These are phyloP conservation scores for Rhinogobius similis DNA, from an alignment of 2,113 vertebrate genomes.

Conservation along the genomic window DNA sequence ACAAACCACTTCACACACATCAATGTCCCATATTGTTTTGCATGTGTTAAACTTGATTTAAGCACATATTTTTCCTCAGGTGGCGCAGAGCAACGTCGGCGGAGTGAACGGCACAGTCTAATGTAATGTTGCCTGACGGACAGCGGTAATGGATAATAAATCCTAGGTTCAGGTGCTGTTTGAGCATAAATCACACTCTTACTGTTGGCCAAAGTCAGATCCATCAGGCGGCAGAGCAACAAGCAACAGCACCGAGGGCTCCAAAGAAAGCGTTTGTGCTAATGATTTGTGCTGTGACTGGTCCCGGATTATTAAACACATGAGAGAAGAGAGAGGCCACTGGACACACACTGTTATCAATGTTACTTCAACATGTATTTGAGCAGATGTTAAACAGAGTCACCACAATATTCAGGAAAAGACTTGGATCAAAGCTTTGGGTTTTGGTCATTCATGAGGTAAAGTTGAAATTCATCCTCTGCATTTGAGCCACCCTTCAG, in stretches of 20 bases:
- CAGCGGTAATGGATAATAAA: conserved; percentile 77
- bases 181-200: conserved; percentile 73
- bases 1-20: conserved; percentile 10
- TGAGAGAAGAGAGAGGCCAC: background rate
- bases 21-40: conserved; percentile 32
- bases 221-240: conserved; percentile 65
- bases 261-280: conserved; percentile 36
- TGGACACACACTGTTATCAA: background rate
- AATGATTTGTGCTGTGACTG: conserved; percentile 50
- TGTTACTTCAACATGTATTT: background rate
- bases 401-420: no score
- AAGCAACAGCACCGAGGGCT: conserved; percentile 42
- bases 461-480: no score
- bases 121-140: conserved; percentile 71
- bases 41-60: conserved; percentile 42
- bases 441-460: no score
- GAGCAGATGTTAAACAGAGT: no score
- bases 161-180: conserved; percentile 72
- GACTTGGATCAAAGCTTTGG: no score
- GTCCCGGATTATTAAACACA: conserved; percentile 32
- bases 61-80: conserved; percentile 32
- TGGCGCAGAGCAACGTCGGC: conserved; percentile 34
- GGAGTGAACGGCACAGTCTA: conserved; percentile 50
- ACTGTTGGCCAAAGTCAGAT: conserved; percentile 69
- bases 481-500: no score